Base-by-base conservation (phyloP, 2,113 vertebrate genomes). In the Grammomys surdaster region DNA sequence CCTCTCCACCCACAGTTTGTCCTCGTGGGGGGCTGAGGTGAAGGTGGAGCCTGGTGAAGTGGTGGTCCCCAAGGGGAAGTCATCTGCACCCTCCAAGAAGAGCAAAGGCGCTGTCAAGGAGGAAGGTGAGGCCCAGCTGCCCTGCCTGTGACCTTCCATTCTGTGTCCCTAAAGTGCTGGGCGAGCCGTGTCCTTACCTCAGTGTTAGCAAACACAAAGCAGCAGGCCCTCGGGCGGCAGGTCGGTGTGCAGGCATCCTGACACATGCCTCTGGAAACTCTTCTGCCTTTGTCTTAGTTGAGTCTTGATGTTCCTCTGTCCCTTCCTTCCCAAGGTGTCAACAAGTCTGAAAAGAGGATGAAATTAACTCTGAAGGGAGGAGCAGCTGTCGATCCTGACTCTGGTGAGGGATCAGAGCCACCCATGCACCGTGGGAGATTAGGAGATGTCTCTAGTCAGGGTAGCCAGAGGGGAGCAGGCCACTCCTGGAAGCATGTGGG, bases 301-400 rank as follows among this genome's bases (percentile, higher is more conserved):
- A 16, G 2, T 40, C 4, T 89, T 65, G 77, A 17, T 85, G 1
- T 96, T 89, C 90, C 3, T 48, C 19, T 96, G 33, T 22, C 84
- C 14, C 14, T 36, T 14, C 95, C 72, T 20, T 69, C 67, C 31
- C 22, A 97, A 99, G 99, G 99, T 96, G 95, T 98, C 56, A 99
- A 98, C 98, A 99, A 99, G 97, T 98, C 99, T 84, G 99, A 99
- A 91, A 99, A 99, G 98, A 99, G 99, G 97, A 99, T 99, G 99
- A 99, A 99, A 87, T 97, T 99, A 77, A 99, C 99, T 0, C 99
- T 99, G 36, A 99, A 99, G 98, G 99, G 99, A 96, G 99, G 99
- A 97, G 99, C 99, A 43, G 99, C 99, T 22, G 99, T 99, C 46
- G 99, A 99, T 94, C 99, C 99, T 40, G 99, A 99, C 93, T 99